Percentiles rank a stretch among this genome's conserved stretches.
phyloP scores from a whole-genome alignment of 2,888 invertebrate species.

The Meiosimyza decipiens region DNA sequence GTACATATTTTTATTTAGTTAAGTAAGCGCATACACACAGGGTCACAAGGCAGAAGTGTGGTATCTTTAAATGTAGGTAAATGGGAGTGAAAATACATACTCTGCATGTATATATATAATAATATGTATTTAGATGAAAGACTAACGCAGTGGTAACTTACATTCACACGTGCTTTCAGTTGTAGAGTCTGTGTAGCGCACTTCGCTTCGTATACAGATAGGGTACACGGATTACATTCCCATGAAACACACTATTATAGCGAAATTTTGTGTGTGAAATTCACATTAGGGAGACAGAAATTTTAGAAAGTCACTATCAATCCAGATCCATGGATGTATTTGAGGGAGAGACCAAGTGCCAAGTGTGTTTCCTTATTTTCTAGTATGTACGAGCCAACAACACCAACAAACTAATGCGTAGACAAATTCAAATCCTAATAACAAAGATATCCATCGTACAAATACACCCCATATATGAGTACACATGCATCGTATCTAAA shows the following conservation, averaged over 20 bases:
- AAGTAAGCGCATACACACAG: constrained; percentile 7
- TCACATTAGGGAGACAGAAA: constrained; percentile 24
- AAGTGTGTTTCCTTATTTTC: background rate
- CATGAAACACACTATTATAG: constrained; percentile 13
- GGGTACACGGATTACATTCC: constrained; percentile 21
- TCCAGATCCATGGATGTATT: constrained; percentile 24
- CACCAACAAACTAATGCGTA: constrained; percentile 25
- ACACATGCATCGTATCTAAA: too few relatives aligned
- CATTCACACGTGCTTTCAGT: too few relatives aligned
- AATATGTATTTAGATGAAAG: too few relatives aligned
- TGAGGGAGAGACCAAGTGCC: background rate
- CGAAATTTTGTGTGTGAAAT: constrained; percentile 33
- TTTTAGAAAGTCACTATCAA: constrained; percentile 11
- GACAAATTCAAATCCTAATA: constrained; percentile 8
- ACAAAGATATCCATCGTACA: background rate
- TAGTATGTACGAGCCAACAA: background rate
- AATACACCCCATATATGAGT: too few relatives aligned
- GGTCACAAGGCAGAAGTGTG: constrained; percentile 11
- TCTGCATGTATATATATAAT: too few relatives aligned
- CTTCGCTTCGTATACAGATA: constrained; percentile 22
- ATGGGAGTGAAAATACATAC: too few relatives aligned
- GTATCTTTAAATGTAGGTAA: too few relatives aligned
- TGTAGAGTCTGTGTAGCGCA: background rate
- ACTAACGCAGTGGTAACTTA: too few relatives aligned
- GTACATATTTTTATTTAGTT: too few relatives aligned